Conservation (phyloP, 2,113 vertebrate species). For the Macroglossus sobrinus region DNA sequence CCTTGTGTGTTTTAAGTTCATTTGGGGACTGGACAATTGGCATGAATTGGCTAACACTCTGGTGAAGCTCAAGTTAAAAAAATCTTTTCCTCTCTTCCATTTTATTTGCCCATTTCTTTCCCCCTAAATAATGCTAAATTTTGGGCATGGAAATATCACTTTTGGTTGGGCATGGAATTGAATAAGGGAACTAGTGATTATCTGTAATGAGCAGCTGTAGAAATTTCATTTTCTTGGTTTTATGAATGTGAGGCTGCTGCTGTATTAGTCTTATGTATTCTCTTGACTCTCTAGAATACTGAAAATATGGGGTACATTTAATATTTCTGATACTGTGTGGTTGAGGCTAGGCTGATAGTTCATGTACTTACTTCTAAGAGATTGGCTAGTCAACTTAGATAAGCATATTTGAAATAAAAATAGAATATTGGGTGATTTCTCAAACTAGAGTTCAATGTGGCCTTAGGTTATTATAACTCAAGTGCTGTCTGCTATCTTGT, state of each 20-base stretch:
- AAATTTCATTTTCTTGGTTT: background rate
- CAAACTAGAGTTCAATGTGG: background rate
- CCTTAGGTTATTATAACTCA: background rate
- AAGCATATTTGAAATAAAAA: constrained; percentile 14
- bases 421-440: background rate
- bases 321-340: background rate
- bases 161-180: background rate
- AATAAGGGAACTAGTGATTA: background rate
- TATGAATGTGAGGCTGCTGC: background rate
- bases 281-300: background rate
- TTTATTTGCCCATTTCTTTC: background rate
- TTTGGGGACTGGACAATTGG: background rate
- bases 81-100: background rate
- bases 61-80: background rate
- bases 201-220: background rate
- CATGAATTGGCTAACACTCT: background rate
- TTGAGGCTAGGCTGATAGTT: background rate
- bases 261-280: background rate
- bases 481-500: background rate
- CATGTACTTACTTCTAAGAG: background rate
- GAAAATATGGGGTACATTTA: background rate
- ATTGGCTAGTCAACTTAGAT: background rate
- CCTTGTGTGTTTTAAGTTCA: background rate
- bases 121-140: background rate
- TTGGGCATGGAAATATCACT: background rate